Base-by-base conservation (phyloP, 2,888 invertebrate genomes). In the Drosophila affinis region DNA sequence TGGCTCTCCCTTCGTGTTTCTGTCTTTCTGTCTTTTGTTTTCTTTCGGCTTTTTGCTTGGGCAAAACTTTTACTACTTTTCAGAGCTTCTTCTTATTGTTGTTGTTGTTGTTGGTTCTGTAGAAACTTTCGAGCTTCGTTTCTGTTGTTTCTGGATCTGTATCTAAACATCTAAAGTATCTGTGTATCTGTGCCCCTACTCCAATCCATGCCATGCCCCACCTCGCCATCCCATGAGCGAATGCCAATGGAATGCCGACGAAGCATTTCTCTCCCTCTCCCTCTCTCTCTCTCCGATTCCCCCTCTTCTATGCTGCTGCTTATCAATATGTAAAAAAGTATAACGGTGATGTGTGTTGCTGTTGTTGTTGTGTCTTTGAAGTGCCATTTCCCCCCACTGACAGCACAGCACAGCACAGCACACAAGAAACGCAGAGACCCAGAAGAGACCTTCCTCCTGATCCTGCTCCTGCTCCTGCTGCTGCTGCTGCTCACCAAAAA, bases 41-140 rank as follows among this genome's bases (percentile, higher is more conserved):
- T 62, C 57, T 75, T 65, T 55, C 67, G 48, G 53, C 51, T 51
- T 69, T 64, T 64, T 67, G 55, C 64, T 17, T 52, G 58, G 62
- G 72, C 81, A 75, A 75, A 65, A 65, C 79, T 81, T 79, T 80
- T 79, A 79, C 82, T 77, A 63, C 64, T 70, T 69, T 70, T 65
- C 64, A 39, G 64, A 65, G 48, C 56, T 72, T 64, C 74, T 52
- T 45, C 44, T 34, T 12, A 52, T 72, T 62, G 65, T 52, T 47
- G 34, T 56, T 46, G 54, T 34, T 14, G 2, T 2, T 39, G 39
- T 5, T 34, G 12, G 39, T 39, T 39, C 39, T 39, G n/a, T 7
- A 72, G 56, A 67, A 79, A 78, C 78, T 80, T 80, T 82, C 70
- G 59, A 69, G 64, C 61, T 56, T 51, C 44, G n/a, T 39, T 39